A percentile compares a stretch with the other conserved stretches of the same genome.
Evolutionary conservation across 2,113 vertebrate genomes (phyloP).

Genomic region (Strix aluco): DNA sequence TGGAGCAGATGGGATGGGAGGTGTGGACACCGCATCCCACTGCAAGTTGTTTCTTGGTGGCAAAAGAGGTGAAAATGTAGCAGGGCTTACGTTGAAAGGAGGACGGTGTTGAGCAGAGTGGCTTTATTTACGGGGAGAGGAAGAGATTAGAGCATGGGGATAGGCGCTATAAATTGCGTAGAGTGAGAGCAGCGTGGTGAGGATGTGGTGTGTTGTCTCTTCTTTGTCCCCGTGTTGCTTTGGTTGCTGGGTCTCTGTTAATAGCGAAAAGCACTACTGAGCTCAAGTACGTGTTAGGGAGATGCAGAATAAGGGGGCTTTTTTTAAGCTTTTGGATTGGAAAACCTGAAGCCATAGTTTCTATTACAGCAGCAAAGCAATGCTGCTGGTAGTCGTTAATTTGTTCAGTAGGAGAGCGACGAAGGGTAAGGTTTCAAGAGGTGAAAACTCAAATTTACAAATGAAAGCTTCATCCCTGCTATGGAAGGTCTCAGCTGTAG

Average conservation of each 20-base stretch:
- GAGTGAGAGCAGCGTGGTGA: fast-evolving
- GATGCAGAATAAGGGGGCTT: no score
- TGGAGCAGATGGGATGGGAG: background rate
- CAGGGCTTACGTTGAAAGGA: background rate
- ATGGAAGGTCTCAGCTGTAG: background rate
- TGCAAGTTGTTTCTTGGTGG: background rate
- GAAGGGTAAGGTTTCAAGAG: background rate
- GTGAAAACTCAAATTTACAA: background rate
- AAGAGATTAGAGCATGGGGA: background rate
- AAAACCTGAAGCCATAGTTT: background rate
- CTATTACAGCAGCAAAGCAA: background rate
- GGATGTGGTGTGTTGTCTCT: background rate
- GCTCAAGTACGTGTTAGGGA: background rate
- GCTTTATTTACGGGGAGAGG: background rate
- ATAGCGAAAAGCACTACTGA: background rate
- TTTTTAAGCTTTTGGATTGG: background rate
- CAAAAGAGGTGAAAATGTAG: background rate
- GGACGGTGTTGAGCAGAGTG: background rate
- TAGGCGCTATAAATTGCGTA: fast-evolving
- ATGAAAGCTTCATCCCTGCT: background rate
- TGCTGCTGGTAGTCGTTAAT: background rate
- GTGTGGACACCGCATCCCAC: background rate
- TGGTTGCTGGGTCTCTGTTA: background rate
- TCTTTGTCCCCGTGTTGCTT: fast-evolving
- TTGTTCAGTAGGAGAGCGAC: background rate